Percentiles rank a stretch among this genome's conserved stretches.
These are phyloP conservation scores for Globodera ellingtonae DNA, from an alignment of 1,140 invertebrate species.

Conservation along the genomic window DNA sequence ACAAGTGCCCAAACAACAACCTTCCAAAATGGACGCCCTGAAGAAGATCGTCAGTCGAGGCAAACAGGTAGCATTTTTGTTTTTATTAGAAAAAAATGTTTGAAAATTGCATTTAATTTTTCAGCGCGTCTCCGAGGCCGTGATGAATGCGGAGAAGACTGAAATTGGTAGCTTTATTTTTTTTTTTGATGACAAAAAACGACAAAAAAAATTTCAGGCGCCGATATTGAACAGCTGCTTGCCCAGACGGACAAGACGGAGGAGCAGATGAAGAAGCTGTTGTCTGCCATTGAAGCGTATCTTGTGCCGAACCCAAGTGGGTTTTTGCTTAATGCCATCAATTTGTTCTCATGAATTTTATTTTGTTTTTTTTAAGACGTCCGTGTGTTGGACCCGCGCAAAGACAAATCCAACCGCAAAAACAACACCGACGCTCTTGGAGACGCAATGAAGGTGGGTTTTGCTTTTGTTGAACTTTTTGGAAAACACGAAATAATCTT, in stretches of 20 bases:
- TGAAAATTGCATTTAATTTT: slow-evolving; percentile 38
- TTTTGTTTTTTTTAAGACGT: slow-evolving; percentile 72
- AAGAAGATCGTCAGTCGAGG: slow-evolving; percentile 76
- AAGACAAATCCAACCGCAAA: slow-evolving; percentile 82
- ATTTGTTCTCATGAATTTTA: neutral
- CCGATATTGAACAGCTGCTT: slow-evolving; percentile 84
- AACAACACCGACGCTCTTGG: slow-evolving; percentile 86
- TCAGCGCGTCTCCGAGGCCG: slow-evolving; percentile 87
- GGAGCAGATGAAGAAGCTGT: slow-evolving; percentile 83
- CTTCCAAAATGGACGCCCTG: neutral
- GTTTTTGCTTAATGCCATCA: neutral
- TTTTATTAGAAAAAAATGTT: neutral
- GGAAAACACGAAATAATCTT: neutral
- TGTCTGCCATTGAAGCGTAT: slow-evolving; percentile 81
- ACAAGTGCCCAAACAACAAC: neutral
- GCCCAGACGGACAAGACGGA: slow-evolving; percentile 81
- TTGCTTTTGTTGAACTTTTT: neutral
- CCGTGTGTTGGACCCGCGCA: slow-evolving; percentile 86
- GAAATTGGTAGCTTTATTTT: slow-evolving; percentile 70
- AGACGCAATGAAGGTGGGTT: slow-evolving; percentile 77
- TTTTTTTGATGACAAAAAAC: neutral
- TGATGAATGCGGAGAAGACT: slow-evolving; percentile 86
- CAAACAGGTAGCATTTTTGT: slow-evolving; percentile 70
- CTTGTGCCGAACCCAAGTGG: slow-evolving; percentile 87
- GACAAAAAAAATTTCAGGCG: slow-evolving; percentile 69